phyloP scores from a whole-genome alignment of 2,113 vertebrate species.

The Poicephalus meyeri region DNA sequence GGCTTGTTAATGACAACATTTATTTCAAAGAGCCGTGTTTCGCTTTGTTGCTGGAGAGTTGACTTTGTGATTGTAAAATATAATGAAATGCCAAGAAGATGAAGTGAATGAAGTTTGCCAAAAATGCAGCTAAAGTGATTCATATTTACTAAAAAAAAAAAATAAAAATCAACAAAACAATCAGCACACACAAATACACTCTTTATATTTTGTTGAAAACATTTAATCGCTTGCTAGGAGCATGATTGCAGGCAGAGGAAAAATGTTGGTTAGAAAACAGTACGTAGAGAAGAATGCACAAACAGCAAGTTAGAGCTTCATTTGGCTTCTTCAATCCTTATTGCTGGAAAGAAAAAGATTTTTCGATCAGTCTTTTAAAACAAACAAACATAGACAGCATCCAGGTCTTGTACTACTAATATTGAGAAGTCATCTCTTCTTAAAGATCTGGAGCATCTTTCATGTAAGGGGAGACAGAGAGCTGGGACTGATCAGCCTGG shows the following conservation, averaged over 20 bases:
- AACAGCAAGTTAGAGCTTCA: neutral
- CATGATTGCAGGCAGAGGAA: neutral
- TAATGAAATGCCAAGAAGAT: constrained; percentile 84
- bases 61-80: constrained; percentile 82
- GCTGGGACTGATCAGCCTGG: neutral
- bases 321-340: neutral
- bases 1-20: constrained; percentile 86
- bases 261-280: neutral
- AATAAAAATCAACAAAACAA: neutral
- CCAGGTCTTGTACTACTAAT: neutral
- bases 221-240: constrained; percentile 20
- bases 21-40: constrained; percentile 81
- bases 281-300: neutral
- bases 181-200: neutral
- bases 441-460: neutral
- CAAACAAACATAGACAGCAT: neutral
- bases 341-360: neutral
- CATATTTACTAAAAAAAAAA: constrained; percentile 66
- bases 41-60: constrained; percentile 81
- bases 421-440: neutral
- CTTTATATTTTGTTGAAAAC: constrained; percentile 31
- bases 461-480: neutral
- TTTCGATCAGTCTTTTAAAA: neutral
- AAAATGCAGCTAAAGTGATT: constrained; percentile 76
- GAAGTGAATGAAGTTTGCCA: constrained; percentile 81